These are phyloP conservation scores for Athene cunicularia DNA, from an alignment of 2,113 vertebrate genomes.

Conservation along the genomic window DNA sequence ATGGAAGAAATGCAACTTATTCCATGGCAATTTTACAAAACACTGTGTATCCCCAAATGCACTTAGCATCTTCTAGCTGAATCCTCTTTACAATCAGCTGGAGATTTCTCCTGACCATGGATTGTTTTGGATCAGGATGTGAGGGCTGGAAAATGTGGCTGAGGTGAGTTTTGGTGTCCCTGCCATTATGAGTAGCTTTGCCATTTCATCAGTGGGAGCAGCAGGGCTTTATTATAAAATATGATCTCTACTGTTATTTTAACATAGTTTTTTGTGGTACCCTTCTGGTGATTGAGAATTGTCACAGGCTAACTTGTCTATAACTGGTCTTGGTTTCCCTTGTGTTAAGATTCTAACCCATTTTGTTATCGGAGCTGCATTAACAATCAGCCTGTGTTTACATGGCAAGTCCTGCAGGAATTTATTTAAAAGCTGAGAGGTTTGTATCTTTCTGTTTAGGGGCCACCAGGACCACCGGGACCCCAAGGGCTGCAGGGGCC, in stretches of 20 bases:
- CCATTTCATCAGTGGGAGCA: background rate
- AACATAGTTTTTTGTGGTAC: background rate
- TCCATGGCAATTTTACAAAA: background rate
- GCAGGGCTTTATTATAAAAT: background rate
- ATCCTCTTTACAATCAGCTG: background rate
- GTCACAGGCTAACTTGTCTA: background rate
- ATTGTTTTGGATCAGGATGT: background rate
- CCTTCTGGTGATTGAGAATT: background rate
- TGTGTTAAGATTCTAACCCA: background rate
- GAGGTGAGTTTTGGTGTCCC: background rate
- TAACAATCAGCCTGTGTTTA: background rate
- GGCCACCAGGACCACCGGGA: constrained; percentile 88
- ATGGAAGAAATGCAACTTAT: background rate
- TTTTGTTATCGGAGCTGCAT: background rate
- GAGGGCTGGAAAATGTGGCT: background rate
- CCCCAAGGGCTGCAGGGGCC: constrained; percentile 86
- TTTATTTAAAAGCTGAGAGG: background rate
- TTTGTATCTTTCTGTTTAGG: constrained; percentile 77
- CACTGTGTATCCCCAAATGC: background rate
- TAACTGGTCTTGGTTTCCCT: background rate
- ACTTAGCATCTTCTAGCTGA: background rate
- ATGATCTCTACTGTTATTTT: background rate
- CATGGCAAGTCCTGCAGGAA: background rate
- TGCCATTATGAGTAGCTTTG: background rate
- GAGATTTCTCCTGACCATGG: background rate